Percentiles rank a stretch among this genome's conserved stretches.
phyloP scores from a whole-genome alignment of 2,113 vertebrate species.

The Megalops atlanticus region DNA sequence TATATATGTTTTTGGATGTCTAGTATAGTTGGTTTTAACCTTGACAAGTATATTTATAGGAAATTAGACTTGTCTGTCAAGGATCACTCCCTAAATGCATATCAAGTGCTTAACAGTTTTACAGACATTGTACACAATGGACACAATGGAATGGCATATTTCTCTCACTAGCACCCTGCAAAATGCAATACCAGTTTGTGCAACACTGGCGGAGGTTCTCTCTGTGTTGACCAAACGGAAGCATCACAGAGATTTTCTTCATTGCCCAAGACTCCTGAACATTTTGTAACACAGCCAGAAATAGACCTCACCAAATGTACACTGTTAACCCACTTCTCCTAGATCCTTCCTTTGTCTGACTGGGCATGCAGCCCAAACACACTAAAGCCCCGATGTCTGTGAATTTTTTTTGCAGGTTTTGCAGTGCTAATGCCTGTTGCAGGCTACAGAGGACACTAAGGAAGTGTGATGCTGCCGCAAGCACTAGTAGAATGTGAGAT shows the following conservation, averaged over 20 bases:
- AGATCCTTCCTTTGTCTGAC: background rate
- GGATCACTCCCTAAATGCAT: no score
- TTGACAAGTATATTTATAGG: no score
- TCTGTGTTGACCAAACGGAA: constrained; percentile 1
- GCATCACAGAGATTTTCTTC: background rate
- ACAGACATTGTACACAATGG: background rate
- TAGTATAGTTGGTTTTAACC: no score
- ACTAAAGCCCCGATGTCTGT: no score
- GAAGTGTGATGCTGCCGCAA: no score
- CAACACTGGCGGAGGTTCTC: background rate
- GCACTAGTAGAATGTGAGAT: no score
- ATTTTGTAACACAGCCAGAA: constrained; percentile 26
- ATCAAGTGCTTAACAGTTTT: background rate
- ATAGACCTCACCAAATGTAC: constrained; percentile 28
- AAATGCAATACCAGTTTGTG: background rate
- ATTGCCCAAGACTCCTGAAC: constrained; percentile 2
- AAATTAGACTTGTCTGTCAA: no score
- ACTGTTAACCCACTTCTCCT: constrained; percentile 22
- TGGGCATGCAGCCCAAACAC: background rate
- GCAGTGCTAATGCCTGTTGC: background rate
- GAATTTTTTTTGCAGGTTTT: no score
- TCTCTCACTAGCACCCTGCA: background rate
- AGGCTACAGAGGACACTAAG: no score
- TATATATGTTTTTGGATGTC: no score
- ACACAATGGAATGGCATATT: background rate